Base-by-base conservation (phyloP, 2,113 vertebrate species). In the Accipiter virgatus region DNA sequence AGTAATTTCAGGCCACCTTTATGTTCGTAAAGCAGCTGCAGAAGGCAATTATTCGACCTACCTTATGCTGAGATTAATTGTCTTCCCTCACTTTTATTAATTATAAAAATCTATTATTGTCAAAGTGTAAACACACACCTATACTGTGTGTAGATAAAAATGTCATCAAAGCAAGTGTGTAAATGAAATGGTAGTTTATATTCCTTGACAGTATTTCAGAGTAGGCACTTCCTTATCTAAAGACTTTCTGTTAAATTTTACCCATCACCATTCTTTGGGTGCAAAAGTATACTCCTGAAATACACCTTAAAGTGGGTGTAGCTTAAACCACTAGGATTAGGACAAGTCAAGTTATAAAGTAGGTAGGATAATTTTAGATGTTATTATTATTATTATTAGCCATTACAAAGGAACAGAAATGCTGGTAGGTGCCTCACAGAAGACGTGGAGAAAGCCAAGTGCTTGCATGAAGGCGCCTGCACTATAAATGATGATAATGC, bases 241-340 rank as follows among this genome's bases (percentile, higher is more conserved):
- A 78, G 5, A 2, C 1, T 42, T 79, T 85, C 34, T 58, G 13
- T n/a, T 50, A 77, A 48, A 86, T 59, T 80, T 75, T 61, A 48
- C 12, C 7, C 9, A 32, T 10, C 34, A 40, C 3, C 0, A 0
- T 45, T 45, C 6, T 53, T 78, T 40, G 22, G 4, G 32, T 50
- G 18, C 6, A 84, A 70, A 95, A 52, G 2, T 13, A 18, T 17
- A 8, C 9, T 47, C 47, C 21, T 56, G 48, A 95, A 88, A 70
- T 32, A 19, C 1, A 15, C 42, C 18, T 52, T 71, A 26, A 65
- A 42, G 22, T 23, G 10, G 2, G 5, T 31, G 25, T 38, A 12
- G 7, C 10, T 43, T 59, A 55, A 70, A 45, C 32, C 15, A 25
- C 14, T 19, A 36, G 6, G 32, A 58, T 32, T 74, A 73, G 45